Evolutionary conservation across 2,113 vertebrate species (phyloP).

Genomic region (Peromyscus californicus): DNA sequence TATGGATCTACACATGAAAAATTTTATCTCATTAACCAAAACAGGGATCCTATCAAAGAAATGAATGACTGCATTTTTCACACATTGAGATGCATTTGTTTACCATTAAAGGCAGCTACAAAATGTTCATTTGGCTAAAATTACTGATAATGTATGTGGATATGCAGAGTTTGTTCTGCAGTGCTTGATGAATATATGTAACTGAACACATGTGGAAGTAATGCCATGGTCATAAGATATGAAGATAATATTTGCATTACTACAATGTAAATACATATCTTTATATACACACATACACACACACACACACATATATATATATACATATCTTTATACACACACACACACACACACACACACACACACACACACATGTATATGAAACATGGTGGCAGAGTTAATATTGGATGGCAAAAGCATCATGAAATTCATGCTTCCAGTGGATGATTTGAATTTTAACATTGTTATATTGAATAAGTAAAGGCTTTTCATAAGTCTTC

Average conservation of each 20-base stretch:
- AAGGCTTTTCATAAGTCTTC: background rate
- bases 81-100: background rate
- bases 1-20: background rate
- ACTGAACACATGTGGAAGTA: background rate
- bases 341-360: background rate
- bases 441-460: background rate
- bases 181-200: background rate
- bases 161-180: background rate
- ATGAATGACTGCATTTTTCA: slow-evolving; percentile 35
- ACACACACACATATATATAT: background rate
- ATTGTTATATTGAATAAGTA: background rate
- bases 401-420: background rate
- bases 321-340: background rate
- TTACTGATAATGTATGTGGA: background rate
- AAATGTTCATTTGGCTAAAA: background rate
- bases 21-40: slow-evolving; percentile 44
- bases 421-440: background rate
- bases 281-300: fast-evolving
- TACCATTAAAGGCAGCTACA: background rate
- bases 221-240: background rate
- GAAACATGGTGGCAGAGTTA: background rate
- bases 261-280: background rate
- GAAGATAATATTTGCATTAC: background rate
- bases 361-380: no score
- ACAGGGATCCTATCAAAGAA: background rate